Base-by-base conservation (phyloP, 2,888 invertebrate species). In the Rotaria socialis region DNA sequence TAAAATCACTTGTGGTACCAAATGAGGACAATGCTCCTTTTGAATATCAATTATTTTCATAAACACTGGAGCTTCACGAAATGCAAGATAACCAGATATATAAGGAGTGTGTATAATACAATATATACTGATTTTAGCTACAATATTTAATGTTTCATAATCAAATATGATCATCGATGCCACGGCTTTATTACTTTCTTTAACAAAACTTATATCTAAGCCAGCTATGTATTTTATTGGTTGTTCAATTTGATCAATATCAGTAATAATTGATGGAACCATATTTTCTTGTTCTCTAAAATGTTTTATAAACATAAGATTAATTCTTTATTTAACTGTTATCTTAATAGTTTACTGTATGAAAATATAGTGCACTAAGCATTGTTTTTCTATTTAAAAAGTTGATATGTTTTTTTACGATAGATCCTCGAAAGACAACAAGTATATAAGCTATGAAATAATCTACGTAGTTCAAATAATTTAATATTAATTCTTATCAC, bases 11-110 rank as follows among this genome's bases (percentile, higher is more conserved):
- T 89, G 88, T 19, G 92, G 92, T 80, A 89, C 86, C 24, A 90
- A 88, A 7, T 91, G 87, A 27, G 91, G 91, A 10, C 89, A 86
- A 2, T 86, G 87, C 50, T 88, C 52, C 75, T 89, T 88, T 41
- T 91, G 87, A 22, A 88, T 88, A 80, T 80, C 75, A 14, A 80
- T 80, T 47, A 80, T 6, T 6, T 89, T 88, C 19, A 90, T 88
- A 6, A 91, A 88, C 47, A 90, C 89, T 7, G 89, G 89, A 0
- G 89, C 91, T 89, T 92, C 92, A 24, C 92, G 89, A 87, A 92
- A 92, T 7, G 91, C 92, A 86, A 92, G 89, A 87, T 90, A 92
- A 5, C 92, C 92, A 67, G 92, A 90, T 67, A 92, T 90, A 88
- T 92, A 92, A 10, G 92, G 91, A 7, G 89, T 89, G 41, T 90